Percentiles rank a stretch among this genome's conserved stretches.
These are phyloP conservation scores for Cryptus viduatorius DNA, from an alignment of 2,888 invertebrate genomes.

Conservation along the genomic window DNA sequence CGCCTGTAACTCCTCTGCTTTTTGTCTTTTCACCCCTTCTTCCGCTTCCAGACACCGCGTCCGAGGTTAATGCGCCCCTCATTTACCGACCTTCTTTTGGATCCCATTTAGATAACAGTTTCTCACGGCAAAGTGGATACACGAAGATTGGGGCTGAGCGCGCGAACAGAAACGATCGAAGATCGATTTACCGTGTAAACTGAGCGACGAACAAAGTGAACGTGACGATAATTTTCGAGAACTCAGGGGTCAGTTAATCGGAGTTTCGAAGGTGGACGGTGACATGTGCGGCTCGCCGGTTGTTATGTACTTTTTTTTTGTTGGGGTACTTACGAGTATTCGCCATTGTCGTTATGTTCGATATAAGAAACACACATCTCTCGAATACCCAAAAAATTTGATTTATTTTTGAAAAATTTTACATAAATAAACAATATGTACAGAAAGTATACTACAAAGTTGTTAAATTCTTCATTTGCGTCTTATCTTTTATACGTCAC, in stretches of 20 bases:
- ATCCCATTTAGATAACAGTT: conserved; percentile 41
- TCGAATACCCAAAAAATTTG: too few species aligned
- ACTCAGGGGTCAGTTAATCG: not conserved
- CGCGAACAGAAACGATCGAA: conserved; percentile 30
- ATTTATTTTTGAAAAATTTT: too few species aligned
- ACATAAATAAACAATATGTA: too few species aligned
- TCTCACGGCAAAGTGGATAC: conserved; percentile 26
- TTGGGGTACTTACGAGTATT: too few species aligned
- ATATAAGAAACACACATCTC: too few species aligned
- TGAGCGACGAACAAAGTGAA: not conserved
- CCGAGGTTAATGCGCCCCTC: conserved; percentile 36
- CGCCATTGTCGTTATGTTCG: too few species aligned
- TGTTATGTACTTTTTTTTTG: too few species aligned
- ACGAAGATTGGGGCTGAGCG: not conserved
- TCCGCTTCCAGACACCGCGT: conserved; percentile 7
- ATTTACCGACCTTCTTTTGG: conserved; percentile 42
- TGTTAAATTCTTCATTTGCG: too few species aligned
- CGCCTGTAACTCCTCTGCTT: not conserved
- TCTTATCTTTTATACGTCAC: too few species aligned
- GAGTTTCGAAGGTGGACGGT: not conserved
- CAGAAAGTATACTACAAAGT: too few species aligned
- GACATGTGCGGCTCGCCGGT: not conserved
- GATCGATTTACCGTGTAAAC: conserved; percentile 32
- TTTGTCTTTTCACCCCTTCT: conserved; percentile 16
- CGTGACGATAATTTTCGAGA: not conserved